phyloP scores from a whole-genome alignment of 2,113 vertebrate genomes.

The Odontesthes bonariensis region DNA sequence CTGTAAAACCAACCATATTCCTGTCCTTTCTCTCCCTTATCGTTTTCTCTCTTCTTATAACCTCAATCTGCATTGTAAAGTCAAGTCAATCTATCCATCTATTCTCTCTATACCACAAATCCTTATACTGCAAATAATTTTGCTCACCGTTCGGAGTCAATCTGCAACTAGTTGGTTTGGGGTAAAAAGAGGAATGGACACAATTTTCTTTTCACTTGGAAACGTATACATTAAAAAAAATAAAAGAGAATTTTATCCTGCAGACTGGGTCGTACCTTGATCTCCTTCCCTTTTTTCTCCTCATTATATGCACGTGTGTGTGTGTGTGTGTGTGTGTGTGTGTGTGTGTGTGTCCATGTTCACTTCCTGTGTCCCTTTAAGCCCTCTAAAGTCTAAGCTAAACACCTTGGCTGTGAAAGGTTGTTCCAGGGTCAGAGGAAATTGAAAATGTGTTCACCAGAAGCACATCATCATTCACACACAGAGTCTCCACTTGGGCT shows the following conservation, averaged over 20 bases:
- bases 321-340: constrained; percentile 6
- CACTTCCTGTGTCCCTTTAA: constrained; percentile 59
- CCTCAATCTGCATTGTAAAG: too few species aligned
- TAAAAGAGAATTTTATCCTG: not conserved
- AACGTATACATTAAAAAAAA: not conserved
- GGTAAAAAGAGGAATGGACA: not conserved
- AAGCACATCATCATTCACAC: constrained; percentile 33
- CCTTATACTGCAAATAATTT: too few species aligned
- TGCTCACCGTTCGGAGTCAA: not conserved
- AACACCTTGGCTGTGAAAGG: constrained; percentile 69
- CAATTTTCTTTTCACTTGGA: not conserved
- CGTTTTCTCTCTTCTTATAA: too few species aligned
- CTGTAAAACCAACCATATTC: too few species aligned
- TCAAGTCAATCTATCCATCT: too few species aligned
- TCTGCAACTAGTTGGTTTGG: not conserved
- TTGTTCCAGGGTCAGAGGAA: constrained; percentile 64
- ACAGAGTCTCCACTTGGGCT: constrained; percentile 28
- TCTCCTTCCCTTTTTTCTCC: not conserved
- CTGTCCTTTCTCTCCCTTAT: too few species aligned
- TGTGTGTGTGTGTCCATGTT: not conserved
- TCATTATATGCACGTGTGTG: constrained; percentile 15
- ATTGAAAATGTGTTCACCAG: constrained; percentile 59
- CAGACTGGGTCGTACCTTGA: not conserved
- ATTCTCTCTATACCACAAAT: too few species aligned
- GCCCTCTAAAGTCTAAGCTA: constrained; percentile 62